These are phyloP conservation scores for Drosophila lacteicornis DNA, from an alignment of 1,140 invertebrate species.

Conservation along the genomic window DNA sequence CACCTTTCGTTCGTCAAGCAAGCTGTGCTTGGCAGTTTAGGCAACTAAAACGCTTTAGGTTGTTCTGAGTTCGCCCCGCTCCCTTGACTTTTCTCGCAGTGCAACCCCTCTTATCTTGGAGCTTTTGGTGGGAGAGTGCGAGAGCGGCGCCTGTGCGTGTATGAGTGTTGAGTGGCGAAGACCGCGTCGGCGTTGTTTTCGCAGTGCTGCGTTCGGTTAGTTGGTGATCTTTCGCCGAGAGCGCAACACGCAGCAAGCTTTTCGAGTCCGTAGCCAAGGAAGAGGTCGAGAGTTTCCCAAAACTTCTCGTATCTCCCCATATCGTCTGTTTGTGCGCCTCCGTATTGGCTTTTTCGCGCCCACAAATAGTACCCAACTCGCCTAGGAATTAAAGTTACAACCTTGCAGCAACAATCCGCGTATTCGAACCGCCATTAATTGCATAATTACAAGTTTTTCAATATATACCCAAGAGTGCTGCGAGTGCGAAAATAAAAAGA, in stretches of 20 bases:
- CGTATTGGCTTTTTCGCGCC: slow-evolving; percentile 21
- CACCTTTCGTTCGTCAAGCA: background rate
- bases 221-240: slow-evolving; percentile 74
- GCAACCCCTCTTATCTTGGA: slow-evolving; percentile 43
- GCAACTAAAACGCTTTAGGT: background rate
- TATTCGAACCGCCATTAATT: slow-evolving; percentile 28
- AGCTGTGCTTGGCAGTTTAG: no score
- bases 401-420: background rate
- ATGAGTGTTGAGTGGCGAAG: slow-evolving; percentile 56
- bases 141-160: slow-evolving; percentile 26
- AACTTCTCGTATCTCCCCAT: slow-evolving; percentile 44
- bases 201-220: slow-evolving; percentile 37
- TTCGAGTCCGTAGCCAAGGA: slow-evolving; percentile 20
- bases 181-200: slow-evolving; percentile 40
- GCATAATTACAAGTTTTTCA: slow-evolving; percentile 54
- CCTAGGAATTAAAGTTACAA: background rate
- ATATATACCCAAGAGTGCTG: slow-evolving; percentile 32
- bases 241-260: slow-evolving; percentile 60
- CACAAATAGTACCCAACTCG: slow-evolving; percentile 12
- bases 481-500: slow-evolving; percentile 40
- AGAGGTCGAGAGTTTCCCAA: slow-evolving; percentile 29
- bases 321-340: slow-evolving; percentile 32
- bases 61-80: background rate
- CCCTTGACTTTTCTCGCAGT: slow-evolving; percentile 10
- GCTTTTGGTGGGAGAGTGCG: slow-evolving; percentile 49